Conservation (phyloP, 2,113 vertebrate genomes). For the Malurus alboscapulatus region DNA sequence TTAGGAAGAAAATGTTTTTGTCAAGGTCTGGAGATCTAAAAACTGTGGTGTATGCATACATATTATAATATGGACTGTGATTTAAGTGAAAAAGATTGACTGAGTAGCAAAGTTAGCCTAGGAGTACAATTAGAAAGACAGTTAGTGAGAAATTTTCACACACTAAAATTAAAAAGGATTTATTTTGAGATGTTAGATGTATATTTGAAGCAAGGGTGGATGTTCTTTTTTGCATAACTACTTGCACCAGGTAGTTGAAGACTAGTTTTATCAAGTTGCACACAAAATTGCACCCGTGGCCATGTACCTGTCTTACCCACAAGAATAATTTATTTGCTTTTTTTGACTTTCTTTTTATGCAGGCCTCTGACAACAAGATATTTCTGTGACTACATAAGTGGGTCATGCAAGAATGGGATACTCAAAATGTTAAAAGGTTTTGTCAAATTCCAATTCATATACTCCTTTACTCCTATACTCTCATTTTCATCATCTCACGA, state of each 20-base stretch:
- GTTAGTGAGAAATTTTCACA: neutral
- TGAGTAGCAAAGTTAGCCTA: neutral
- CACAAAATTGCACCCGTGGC: neutral
- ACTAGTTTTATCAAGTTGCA: neutral
- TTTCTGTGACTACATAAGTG: neutral
- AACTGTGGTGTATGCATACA: neutral
- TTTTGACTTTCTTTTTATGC: neutral
- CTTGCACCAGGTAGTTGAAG: neutral
- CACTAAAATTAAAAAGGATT: neutral
- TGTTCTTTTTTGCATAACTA: neutral
- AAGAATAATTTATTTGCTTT: neutral
- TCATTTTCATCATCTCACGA: neutral
- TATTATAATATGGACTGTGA: neutral
- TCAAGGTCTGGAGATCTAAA: neutral
- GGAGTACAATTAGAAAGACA: neutral
- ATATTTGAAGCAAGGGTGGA: neutral
- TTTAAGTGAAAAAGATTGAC: neutral
- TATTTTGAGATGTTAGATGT: neutral
- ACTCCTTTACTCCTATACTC: neutral
- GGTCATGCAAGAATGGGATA: neutral
- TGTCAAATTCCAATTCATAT: neutral
- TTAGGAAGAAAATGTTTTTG: neutral
- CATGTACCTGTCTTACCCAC: rapidly evolving
- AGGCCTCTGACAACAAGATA: neutral
- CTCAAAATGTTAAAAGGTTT: neutral